Evolutionary conservation across 2,113 vertebrate species (phyloP), one percentile per base, ranked within the genome.

Genomic region (Ia io): DNA sequence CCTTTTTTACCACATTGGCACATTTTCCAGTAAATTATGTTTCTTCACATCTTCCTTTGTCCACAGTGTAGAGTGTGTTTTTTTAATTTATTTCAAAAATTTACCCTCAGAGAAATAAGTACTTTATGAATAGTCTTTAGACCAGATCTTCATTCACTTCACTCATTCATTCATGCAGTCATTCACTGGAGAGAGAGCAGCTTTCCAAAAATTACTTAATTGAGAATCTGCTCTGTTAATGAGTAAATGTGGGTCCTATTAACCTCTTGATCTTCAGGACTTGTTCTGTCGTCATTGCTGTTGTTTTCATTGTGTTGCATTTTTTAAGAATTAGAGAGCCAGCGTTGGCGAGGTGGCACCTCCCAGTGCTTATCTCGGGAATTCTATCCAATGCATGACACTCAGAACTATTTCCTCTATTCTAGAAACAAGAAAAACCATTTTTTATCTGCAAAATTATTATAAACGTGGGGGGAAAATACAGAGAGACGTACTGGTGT

Each of bases 221-320:
- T 96, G 93, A 93, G 95, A 96, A 91, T 94, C 90, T 95, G 95
- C 90, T 94, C 93, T 88, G 82, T 91, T 97, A 97, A 97, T 90
- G 96, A 97, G 92, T 97, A 96, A 96, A 95, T 96, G 97, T 90
- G 92, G 88, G 90, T 92, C 88, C 88, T 94, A 92, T 97, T 96
- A 95, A 97, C 93, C 95, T 93, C 71, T 11, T 74, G 92, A 96
- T 96, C 95, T 83, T 25, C 53, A 86, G 63, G 77, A 96, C 69
- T 94, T 90, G 77, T 92, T 93, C 93, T 93, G 92, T 91, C 79
- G 73, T 84, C 86, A 42, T 80, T 95, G 87, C 80, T 73, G 79
- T 70, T 96, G 92, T 97, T 93, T 92, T 65, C 77, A 94, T 86
- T 92, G 77, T 95, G 82, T 83, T 86, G 73, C 80, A 80, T 85